Base-by-base conservation (phyloP, 2,888 invertebrate genomes). In the Eubasilissa splendida region DNA sequence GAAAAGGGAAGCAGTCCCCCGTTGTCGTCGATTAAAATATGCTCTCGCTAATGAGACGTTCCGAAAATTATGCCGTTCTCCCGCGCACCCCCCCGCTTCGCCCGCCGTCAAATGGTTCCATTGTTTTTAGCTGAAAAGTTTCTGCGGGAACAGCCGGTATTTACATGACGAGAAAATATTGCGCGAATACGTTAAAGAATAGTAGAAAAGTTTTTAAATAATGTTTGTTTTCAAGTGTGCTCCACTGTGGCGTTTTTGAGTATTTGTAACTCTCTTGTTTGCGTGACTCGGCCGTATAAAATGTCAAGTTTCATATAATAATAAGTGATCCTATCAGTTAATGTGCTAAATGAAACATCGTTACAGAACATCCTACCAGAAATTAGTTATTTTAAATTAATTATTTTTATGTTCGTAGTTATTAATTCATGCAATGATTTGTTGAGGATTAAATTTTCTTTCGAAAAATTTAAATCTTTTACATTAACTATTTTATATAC, bases 1-100 rank as follows among this genome's bases (percentile, higher is more conserved):
- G 59, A 63, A 56, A 54, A 76, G 10, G 71, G 33, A 60, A 66
- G 60, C 50, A 54, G 31, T 54, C 65, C 70, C 75, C 31, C 60
- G 42, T 65, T 73, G 76, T 80, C 81, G 58, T 75, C 78, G 80
- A 82, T 80, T 80, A 80, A 80, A 82, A 75, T 76, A 70, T 71
- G 79, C 75, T 14, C 68, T 63, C 76, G 56, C 82, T 82, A 82
- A 82, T 82, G 82, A 82, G 82, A 82, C 77, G 58, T 58, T 80
- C 80, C 65, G 80, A 76, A 81, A 77, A 82, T 76, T 66, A 74
- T 66, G 63, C 66, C 66, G 82, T 78, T 52, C 53, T 70, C 70
- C 52, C 70, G 70, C 70, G 54, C 70, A 11, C 22, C 68, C 68
- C n/a, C 22, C 68, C 68, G 52, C 2, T 60, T 60, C 60, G 1